Conservation (phyloP, 2,888 invertebrate species). For the Pachydiplax longipennis region DNA sequence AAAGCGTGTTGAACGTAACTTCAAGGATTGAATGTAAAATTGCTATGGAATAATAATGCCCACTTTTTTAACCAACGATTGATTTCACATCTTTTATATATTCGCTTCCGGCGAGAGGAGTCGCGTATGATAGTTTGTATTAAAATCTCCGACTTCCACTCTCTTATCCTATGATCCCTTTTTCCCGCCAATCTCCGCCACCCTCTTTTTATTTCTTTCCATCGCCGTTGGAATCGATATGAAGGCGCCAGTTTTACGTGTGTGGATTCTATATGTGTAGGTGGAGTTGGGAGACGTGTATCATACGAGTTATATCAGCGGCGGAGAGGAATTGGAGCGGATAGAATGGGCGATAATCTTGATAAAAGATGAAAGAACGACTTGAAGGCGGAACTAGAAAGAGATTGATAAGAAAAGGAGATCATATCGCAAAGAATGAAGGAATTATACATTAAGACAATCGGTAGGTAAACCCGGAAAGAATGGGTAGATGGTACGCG, state of each 20-base stretch:
- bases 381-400: background rate
- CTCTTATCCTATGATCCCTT: background rate
- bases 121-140: too few species aligned
- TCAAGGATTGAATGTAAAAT: too few species aligned
- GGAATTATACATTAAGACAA: background rate
- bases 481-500: too few species aligned
- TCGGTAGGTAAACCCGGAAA: background rate
- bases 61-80: too few species aligned
- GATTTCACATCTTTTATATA: too few species aligned
- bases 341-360: background rate
- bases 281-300: background rate
- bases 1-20: too few species aligned
- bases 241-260: background rate
- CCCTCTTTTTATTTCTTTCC: background rate
- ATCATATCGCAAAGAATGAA: background rate
- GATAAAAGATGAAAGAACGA: background rate
- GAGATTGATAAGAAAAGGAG: background rate
- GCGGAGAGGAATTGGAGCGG: background rate
- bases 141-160: background rate
- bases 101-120: too few species aligned
- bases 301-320: background rate
- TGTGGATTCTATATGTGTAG: background rate
- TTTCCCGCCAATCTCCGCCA: background rate
- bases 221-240: background rate
- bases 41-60: too few species aligned